A percentile compares a stretch with the other conserved stretches of the same genome.
Conservation (phyloP, 2,888 invertebrate genomes). For the Tenthredo amoena region DNA sequence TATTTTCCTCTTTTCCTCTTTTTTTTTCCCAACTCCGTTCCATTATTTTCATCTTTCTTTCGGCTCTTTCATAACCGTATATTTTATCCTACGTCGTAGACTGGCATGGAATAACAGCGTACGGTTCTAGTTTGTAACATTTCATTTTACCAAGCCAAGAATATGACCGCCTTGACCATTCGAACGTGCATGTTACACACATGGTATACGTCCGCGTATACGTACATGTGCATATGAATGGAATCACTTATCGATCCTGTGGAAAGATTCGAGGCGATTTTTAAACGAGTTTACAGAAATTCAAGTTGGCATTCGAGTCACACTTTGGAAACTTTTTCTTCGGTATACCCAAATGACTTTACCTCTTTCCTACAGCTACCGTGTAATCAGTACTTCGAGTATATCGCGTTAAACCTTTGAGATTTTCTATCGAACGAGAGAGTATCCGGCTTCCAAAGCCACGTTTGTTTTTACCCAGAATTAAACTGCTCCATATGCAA, state of each 20-base stretch:
- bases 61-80: constrained; percentile 1
- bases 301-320: background rate
- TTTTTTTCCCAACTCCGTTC: background rate
- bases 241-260: background rate
- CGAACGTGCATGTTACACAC: background rate
- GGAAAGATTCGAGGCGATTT: background rate
- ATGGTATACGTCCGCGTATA: background rate
- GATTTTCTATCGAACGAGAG: constrained; percentile 13
- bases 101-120: background rate
- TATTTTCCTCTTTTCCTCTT: background rate
- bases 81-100: background rate
- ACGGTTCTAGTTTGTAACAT: background rate
- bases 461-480: background rate
- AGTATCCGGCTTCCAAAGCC: background rate
- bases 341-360: background rate
- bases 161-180: background rate
- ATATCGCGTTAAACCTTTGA: constrained; percentile 11
- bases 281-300: background rate
- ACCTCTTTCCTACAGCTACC: background rate
- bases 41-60: background rate
- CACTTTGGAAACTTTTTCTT: background rate
- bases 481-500: background rate
- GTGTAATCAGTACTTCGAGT: constrained; percentile 15
- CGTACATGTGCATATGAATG: background rate
- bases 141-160: background rate